Evolutionary conservation across 2,113 vertebrate species (phyloP).

Genomic region (Callocephalon fimbriatum): DNA sequence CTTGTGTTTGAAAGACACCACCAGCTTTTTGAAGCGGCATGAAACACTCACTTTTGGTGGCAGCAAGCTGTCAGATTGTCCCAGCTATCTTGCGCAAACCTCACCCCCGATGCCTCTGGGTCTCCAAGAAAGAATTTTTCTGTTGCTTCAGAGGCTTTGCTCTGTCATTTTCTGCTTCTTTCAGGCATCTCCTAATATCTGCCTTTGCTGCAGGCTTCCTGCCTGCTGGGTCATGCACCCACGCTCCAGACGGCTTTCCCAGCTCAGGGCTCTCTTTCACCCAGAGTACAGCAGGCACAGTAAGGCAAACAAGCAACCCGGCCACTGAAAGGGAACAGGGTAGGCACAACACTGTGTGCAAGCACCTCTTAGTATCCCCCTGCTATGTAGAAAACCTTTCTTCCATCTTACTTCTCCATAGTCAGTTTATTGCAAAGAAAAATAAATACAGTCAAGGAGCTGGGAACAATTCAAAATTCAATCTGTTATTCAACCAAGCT

Average conservation of each 20-base stretch:
- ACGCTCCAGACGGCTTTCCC: neutral
- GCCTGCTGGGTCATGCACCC: neutral
- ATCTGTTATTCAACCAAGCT: neutral
- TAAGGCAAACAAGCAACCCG: neutral
- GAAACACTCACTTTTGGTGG: neutral
- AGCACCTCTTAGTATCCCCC: neutral
- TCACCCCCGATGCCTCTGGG: neutral
- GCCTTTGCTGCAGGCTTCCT: neutral
- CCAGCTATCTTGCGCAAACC: conserved; percentile 41
- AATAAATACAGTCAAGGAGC: neutral
- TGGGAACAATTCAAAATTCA: neutral
- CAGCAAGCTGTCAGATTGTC: conserved; percentile 1
- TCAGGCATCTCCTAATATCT: neutral
- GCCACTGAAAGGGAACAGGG: neutral
- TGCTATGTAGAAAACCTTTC: neutral
- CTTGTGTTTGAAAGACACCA: neutral
- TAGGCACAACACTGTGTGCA: neutral
- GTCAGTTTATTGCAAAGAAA: neutral
- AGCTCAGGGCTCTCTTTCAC: neutral
- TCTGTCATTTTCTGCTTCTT: neutral
- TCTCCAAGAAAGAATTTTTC: conserved; percentile 5
- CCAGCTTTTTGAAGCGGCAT: conserved; percentile 8
- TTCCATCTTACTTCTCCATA: neutral
- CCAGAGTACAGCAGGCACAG: neutral
- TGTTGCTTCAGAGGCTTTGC: neutral